These are phyloP conservation scores for Napeogenes sylphis DNA, from an alignment of 2,888 invertebrate species.

Conservation along the genomic window DNA sequence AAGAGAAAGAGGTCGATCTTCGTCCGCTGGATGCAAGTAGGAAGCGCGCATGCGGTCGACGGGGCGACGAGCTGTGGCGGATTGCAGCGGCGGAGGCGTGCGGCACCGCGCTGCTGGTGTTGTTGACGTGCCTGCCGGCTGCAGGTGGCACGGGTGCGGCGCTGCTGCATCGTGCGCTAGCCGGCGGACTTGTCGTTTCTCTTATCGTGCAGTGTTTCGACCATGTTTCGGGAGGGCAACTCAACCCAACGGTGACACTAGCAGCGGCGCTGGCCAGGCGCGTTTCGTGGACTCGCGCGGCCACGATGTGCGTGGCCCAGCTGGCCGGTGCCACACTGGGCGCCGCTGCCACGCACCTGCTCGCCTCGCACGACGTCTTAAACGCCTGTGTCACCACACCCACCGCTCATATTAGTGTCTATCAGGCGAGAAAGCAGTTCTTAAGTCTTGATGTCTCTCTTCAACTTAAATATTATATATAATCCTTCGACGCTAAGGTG, in stretches of 20 bases:
- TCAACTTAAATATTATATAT: too few species aligned
- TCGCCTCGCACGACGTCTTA: constrained; percentile 55
- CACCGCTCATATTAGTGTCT: constrained; percentile 22
- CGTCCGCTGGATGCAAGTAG: neutral
- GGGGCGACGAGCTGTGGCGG: constrained; percentile 39
- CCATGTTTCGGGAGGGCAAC: constrained; percentile 85
- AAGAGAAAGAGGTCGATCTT: constrained; percentile 46
- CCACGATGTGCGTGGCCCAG: constrained; percentile 57
- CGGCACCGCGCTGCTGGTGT: constrained; percentile 82
- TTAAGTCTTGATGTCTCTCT: neutral
- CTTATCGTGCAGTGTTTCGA: constrained; percentile 84
- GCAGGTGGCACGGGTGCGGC: constrained; percentile 38
- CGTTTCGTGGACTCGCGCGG: constrained; percentile 71
- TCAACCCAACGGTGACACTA: constrained; percentile 86
- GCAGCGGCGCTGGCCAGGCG: constrained; percentile 78
- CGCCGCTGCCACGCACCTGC: constrained; percentile 66
- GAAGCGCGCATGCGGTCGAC: constrained; percentile 7
- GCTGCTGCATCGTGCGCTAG: constrained; percentile 68
- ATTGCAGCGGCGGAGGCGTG: constrained; percentile 78
- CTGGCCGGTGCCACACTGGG: constrained; percentile 52
- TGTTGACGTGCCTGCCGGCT: constrained; percentile 82
- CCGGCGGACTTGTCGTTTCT: constrained; percentile 82
- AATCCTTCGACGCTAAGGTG: too few species aligned
- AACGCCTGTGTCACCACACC: constrained; percentile 36
- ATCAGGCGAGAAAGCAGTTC: constrained; percentile 52